Conservation (phyloP, 2,888 invertebrate species). For the Hedychridium roseum region DNA sequence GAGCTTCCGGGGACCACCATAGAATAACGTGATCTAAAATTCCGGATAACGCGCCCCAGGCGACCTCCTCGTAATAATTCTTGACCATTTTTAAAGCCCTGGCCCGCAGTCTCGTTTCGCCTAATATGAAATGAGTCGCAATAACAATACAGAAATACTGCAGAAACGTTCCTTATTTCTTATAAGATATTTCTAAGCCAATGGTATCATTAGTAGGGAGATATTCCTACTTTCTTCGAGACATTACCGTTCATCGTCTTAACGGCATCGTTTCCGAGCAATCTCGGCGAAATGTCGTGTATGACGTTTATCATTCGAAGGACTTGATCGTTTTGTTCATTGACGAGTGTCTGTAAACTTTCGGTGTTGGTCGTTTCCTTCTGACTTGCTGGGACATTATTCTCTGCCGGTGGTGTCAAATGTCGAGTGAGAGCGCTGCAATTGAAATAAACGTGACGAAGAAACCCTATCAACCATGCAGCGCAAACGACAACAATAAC, state of each 20-base stretch:
- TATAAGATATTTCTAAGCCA: too few relatives aligned
- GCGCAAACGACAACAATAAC: too few relatives aligned
- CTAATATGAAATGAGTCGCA: too few relatives aligned
- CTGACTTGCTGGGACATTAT: constrained; percentile 63
- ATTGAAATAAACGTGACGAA: constrained; percentile 15
- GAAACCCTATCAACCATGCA: too few relatives aligned
- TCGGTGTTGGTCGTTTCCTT: constrained; percentile 65
- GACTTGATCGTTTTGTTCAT: constrained; percentile 75
- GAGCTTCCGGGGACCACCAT: constrained; percentile 83
- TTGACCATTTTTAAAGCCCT: constrained; percentile 72
- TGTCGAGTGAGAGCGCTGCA: constrained; percentile 75
- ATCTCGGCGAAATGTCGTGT: constrained; percentile 68
- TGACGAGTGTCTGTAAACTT: constrained; percentile 72
- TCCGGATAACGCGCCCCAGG: constrained; percentile 85
- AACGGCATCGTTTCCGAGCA: constrained; percentile 71
- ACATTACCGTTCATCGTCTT: constrained; percentile 68
- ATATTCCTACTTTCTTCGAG: too few relatives aligned
- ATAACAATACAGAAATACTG: too few relatives aligned
- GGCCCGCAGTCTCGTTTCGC: constrained; percentile 69
- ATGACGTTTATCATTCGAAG: constrained; percentile 70
- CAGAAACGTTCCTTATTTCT: too few relatives aligned
- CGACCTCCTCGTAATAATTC: constrained; percentile 76
- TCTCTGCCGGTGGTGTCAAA: constrained; percentile 70
- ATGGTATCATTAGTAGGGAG: too few relatives aligned
- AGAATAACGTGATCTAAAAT: constrained; percentile 82